Conservation (phyloP, 2,113 vertebrate species). For the Pedionomus torquatus region DNA sequence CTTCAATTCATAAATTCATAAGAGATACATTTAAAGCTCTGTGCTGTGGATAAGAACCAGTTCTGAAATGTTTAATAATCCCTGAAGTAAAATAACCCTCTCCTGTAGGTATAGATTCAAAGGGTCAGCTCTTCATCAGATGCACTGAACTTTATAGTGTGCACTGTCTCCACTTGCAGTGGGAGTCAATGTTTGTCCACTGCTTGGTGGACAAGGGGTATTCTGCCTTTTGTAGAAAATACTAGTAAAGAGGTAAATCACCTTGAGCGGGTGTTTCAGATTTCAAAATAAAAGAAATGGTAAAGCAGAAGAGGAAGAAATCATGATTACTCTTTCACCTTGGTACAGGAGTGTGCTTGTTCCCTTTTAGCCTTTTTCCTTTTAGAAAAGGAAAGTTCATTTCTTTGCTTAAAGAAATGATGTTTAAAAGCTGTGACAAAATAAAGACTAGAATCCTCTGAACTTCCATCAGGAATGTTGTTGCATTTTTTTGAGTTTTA, state of each 20-base stretch:
- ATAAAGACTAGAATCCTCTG: background rate
- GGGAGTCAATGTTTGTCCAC: fast-evolving
- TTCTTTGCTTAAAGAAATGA: background rate
- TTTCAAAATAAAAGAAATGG: background rate
- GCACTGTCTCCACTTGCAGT: background rate
- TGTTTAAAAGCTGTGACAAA: background rate
- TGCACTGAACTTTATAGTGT: background rate
- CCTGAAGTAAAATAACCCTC: background rate
- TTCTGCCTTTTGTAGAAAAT: background rate
- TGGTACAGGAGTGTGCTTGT: background rate
- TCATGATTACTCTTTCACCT: fast-evolving
- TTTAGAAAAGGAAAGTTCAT: background rate
- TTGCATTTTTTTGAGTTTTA: background rate
- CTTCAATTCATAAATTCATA: background rate
- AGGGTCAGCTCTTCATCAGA: background rate
- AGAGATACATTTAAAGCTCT: background rate
- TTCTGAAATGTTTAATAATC: conserved; percentile 3
- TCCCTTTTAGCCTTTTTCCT: background rate
- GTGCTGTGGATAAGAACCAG: background rate
- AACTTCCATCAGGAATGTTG: background rate
- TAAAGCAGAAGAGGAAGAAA: background rate
- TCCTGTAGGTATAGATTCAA: background rate
- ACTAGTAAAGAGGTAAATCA: background rate
- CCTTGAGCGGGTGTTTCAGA: background rate
- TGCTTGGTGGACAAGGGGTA: background rate